Evolutionary conservation across 2,888 invertebrate species (phyloP).

Genomic region (Pyrgus malvae): DNA sequence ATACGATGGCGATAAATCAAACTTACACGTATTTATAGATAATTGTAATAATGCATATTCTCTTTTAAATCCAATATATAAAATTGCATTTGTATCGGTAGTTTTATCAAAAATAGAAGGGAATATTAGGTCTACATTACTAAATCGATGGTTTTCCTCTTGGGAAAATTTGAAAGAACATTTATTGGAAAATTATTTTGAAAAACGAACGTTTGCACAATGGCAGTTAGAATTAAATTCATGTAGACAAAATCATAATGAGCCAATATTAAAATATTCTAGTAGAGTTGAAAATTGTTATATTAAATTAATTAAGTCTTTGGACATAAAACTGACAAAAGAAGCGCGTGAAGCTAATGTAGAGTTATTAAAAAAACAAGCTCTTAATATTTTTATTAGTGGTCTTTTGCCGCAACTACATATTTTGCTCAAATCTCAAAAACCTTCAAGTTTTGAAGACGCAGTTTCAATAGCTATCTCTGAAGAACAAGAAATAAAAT

Average conservation of each 20-base stretch:
- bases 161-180: slow-evolving; percentile 9
- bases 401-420: slow-evolving; percentile 40
- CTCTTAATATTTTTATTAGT: slow-evolving; percentile 42
- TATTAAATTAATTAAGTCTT: slow-evolving; percentile 29
- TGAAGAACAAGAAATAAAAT: slow-evolving; percentile 26
- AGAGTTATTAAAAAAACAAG: slow-evolving; percentile 30
- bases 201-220: slow-evolving; percentile 24
- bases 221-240: slow-evolving; percentile 32
- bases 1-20: not conserved
- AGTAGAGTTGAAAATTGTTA: slow-evolving; percentile 28
- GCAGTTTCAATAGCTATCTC: not conserved
- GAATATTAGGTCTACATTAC: slow-evolving; percentile 21
- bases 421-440: not conserved
- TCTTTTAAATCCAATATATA: not conserved
- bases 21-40: not conserved
- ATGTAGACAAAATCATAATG: slow-evolving; percentile 4
- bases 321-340: slow-evolving; percentile 4
- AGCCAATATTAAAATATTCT: slow-evolving; percentile 23
- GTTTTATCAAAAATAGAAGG: slow-evolving; percentile 27
- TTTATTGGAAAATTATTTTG: slow-evolving; percentile 23
- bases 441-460: not conserved
- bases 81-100: slow-evolving; percentile 19
- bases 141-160: not conserved
- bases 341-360: not conserved
- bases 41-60: not conserved